Conservation (phyloP, 2,797 vertebrate species). For the Orientallactaga sibirica region DNA sequence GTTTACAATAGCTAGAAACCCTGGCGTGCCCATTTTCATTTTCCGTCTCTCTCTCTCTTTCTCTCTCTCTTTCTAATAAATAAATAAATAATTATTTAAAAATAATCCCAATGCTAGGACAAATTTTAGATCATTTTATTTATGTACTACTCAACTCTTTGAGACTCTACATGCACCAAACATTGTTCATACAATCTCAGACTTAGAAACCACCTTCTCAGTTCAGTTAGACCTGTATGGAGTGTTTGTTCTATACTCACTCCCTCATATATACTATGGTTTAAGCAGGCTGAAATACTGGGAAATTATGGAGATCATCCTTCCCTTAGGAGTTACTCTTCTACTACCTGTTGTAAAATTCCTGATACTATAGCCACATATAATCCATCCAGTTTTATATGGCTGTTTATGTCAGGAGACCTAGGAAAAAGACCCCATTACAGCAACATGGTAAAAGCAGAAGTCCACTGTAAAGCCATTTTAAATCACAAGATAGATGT, state of each 20-base stretch:
- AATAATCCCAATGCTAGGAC: background rate
- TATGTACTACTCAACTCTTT: background rate
- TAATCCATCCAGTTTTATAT: background rate
- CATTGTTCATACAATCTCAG: background rate
- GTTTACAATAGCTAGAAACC: too few relatives aligned
- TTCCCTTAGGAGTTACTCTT: constrained; percentile 23
- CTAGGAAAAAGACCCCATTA: background rate
- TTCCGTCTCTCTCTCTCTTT: too few relatives aligned
- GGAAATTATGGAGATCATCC: background rate
- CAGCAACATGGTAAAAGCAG: background rate
- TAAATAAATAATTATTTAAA: too few relatives aligned
- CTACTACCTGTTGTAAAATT: background rate
- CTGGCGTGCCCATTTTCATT: too few relatives aligned
- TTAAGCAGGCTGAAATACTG: background rate
- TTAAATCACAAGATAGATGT: constrained; percentile 16
- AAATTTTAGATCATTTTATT: background rate
- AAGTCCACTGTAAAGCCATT: constrained; percentile 38
- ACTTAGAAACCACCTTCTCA: background rate
- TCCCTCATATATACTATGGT: background rate
- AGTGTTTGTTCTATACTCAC: background rate
- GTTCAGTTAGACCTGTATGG: background rate
- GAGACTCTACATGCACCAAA: background rate
- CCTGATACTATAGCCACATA: background rate
- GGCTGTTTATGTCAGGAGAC: background rate
- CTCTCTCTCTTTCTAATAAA: too few relatives aligned